These are phyloP conservation scores for Sparidentex hasta DNA, from an alignment of 2,797 vertebrate species.

Conservation along the genomic window DNA sequence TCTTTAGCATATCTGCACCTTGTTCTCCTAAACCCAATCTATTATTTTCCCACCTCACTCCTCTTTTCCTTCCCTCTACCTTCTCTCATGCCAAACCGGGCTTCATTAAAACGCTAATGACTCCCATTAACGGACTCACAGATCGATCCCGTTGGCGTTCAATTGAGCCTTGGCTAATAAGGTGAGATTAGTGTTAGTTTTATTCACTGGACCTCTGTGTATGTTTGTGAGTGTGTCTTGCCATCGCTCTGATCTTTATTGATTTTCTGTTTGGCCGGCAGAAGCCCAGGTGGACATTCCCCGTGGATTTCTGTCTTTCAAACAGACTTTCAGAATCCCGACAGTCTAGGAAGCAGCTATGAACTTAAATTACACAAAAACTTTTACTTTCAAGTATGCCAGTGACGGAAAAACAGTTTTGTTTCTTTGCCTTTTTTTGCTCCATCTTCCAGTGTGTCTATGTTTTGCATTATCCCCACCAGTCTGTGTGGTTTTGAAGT, in stretches of 20 bases:
- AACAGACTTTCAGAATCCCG: slow-evolving; percentile 58
- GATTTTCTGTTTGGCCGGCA: slow-evolving; percentile 71
- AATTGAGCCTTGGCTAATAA: slow-evolving; percentile 68
- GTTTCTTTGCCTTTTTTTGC: neutral
- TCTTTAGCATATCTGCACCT: neutral
- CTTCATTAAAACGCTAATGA: slow-evolving; percentile 85
- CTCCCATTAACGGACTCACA: slow-evolving; percentile 74
- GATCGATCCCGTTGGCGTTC: slow-evolving; percentile 77
- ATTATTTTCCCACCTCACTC: neutral
- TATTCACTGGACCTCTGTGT: slow-evolving; percentile 56
- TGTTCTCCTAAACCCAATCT: slow-evolving; percentile 4
- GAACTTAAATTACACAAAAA: neutral
- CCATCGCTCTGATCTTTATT: slow-evolving; percentile 71
- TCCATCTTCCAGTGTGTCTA: slow-evolving; percentile 6
- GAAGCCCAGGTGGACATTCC: slow-evolving; percentile 60
- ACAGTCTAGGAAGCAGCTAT: neutral
- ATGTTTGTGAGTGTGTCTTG: slow-evolving; percentile 46
- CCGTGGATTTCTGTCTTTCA: slow-evolving; percentile 64
- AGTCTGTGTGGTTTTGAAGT: slow-evolving; percentile 70
- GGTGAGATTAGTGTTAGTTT: slow-evolving; percentile 79
- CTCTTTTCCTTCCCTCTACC: neutral
- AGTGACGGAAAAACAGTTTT: neutral
- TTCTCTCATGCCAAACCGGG: slow-evolving; percentile 64
- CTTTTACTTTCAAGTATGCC: neutral
- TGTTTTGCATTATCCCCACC: slow-evolving; percentile 83